Evolutionary conservation across 2,888 invertebrate genomes (phyloP), one percentile per base, ranked within the genome.

Genomic region (Calliphora vomitoria): DNA sequence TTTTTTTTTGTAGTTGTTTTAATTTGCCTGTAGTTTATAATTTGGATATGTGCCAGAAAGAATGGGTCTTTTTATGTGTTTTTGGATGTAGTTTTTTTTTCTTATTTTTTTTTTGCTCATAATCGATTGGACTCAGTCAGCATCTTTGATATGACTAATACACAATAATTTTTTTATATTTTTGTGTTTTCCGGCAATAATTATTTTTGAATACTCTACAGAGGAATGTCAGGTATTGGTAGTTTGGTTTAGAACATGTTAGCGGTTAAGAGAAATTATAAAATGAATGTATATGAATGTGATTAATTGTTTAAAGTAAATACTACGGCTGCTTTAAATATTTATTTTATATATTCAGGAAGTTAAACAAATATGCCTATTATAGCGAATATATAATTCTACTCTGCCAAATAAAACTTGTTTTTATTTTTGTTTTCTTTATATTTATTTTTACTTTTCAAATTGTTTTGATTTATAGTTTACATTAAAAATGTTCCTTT

Each of bases 101-200:
- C n/a, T n/a, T n/a, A n/a, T n/a, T n/a, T n/a, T 72, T 62, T 44
- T 20, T 38, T 60, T 44, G 55, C n/a, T 71, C 55, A 84, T 64
- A 84, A 74, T 74, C 60, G 58, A 50, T 79, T 74, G 50, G 47
- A 64, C 50, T 25, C 25, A 60, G 20, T 25, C 25, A 60, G 20
- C 55, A 66, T 71, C 47, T 79, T 58, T 68, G n/a, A 66, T 18
- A 74, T 84, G 84, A 84, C 84, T 84, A 84, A 84, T 66, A 58
- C 15, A 50, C 18, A 60, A 75, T 60, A 38, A 41, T 75, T 68
- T 8, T 31, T 25, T 8, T 69, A 4, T 62, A 25, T 69, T 53
- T 60, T 41, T 55, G 41, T 44, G 11, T 55, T 68, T 38, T 15
- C 20, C 11, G 41, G 47, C 44, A 58, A 35, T 69, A 44, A 44